These are phyloP conservation scores for Idaea dimidiata DNA, from an alignment of 2,888 invertebrate species.

Conservation along the genomic window DNA sequence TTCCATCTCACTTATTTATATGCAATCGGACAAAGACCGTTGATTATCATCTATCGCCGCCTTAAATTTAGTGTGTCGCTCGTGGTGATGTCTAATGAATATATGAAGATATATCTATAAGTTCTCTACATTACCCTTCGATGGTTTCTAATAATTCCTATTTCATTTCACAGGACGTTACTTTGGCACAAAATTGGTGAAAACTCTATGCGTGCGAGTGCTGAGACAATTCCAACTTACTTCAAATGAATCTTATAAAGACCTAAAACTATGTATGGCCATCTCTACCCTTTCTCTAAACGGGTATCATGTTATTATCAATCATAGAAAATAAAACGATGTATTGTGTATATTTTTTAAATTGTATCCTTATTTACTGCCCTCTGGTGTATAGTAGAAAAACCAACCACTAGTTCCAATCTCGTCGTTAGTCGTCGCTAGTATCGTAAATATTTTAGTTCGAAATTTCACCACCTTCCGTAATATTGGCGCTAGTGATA, in stretches of 20 bases:
- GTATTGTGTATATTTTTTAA: too few relatives aligned
- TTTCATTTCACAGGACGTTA: slow-evolving; percentile 50
- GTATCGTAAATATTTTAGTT: neutral
- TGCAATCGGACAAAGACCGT: too few relatives aligned
- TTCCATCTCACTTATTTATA: too few relatives aligned
- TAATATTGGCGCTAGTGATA: neutral
- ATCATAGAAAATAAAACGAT: slow-evolving; percentile 32
- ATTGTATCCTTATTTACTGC: neutral
- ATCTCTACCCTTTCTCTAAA: slow-evolving; percentile 52
- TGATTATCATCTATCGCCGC: too few relatives aligned
- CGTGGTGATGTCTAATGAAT: too few relatives aligned
- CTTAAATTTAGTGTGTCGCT: too few relatives aligned
- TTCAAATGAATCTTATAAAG: slow-evolving; percentile 46
- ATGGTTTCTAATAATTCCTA: slow-evolving; percentile 3
- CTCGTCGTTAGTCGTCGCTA: neutral
- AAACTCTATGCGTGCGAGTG: slow-evolving; percentile 52
- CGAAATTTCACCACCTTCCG: too few relatives aligned
- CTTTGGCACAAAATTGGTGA: slow-evolving; percentile 57
- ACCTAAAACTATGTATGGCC: slow-evolving; percentile 49
- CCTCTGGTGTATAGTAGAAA: neutral
- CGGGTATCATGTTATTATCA: slow-evolving; percentile 48
- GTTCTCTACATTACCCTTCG: too few relatives aligned
- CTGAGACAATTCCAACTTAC: slow-evolving; percentile 49
- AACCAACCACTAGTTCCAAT: neutral
- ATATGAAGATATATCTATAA: too few relatives aligned